phyloP scores from a whole-genome alignment of 1,140 invertebrate species.

The Temnothorax longispinosus region DNA sequence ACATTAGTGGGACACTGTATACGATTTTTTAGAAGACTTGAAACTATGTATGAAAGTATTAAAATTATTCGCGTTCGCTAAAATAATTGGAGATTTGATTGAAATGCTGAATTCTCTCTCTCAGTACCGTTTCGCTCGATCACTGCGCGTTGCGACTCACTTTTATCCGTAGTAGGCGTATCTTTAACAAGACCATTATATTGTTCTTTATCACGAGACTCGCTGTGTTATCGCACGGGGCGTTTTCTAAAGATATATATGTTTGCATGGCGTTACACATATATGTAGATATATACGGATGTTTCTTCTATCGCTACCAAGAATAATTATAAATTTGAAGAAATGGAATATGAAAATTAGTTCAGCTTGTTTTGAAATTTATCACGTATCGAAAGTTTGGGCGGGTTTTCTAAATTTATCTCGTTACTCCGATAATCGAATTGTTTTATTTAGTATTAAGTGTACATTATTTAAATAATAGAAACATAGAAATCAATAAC shows the following conservation, averaged over 20 bases:
- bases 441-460: background rate
- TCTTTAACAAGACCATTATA: constrained; percentile 81
- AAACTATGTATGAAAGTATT: background rate
- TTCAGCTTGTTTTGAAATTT: constrained; percentile 1
- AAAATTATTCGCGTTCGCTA: constrained; percentile 35
- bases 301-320: constrained; percentile 55
- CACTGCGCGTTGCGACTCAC: constrained; percentile 63
- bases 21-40: background rate
- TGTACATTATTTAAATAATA: background rate
- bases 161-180: constrained; percentile 81
- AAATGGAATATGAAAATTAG: constrained; percentile 4
- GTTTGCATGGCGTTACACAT: constrained; percentile 30
- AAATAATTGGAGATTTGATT: constrained; percentile 13
- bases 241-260: constrained; percentile 78
- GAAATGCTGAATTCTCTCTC: constrained; percentile 17
- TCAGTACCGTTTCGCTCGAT: constrained; percentile 7
- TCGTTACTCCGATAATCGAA: background rate
- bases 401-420: background rate
- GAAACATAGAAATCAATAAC: background rate
- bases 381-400: background rate
- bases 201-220: constrained; percentile 76
- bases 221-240: constrained; percentile 71
- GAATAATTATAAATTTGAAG: constrained; percentile 52
- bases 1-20: background rate
- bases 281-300: constrained; percentile 8